Conservation (phyloP, 2,888 invertebrate species). For the Caenorhabditis uteleia region DNA sequence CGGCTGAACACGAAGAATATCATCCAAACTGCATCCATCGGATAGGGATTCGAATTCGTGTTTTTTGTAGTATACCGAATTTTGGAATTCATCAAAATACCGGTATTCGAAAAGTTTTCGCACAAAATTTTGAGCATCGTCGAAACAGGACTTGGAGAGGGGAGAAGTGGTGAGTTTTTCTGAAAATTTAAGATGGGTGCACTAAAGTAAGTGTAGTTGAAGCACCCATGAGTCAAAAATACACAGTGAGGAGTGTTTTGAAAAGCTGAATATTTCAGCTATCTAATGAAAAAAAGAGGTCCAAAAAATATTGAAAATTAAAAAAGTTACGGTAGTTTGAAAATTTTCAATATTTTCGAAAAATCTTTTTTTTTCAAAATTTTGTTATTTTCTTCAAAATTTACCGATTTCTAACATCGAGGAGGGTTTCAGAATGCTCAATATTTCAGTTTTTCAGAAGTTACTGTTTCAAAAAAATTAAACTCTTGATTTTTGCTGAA, state of each 20-base stretch:
- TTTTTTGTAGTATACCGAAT: conserved; percentile 86
- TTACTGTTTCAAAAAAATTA: too few species aligned
- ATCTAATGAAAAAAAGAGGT: background rate
- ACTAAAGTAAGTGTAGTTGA: background rate
- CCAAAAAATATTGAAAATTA: conserved; percentile 2
- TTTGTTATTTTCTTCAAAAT: too few species aligned
- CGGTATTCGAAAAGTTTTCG: conserved; percentile 69
- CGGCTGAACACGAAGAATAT: conserved; percentile 38
- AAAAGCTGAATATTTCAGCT: background rate
- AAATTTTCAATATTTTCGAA: too few species aligned
- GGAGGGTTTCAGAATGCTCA: too few species aligned
- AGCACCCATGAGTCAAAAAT: too few species aligned
- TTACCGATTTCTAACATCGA: too few species aligned
- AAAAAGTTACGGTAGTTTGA: too few species aligned
- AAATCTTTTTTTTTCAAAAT: too few species aligned
- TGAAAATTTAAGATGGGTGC: conserved; percentile 11
- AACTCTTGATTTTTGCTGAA: too few species aligned
- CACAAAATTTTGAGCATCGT: conserved; percentile 46
- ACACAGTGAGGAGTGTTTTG: too few species aligned
- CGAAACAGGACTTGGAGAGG: conserved; percentile 29
- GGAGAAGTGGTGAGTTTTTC: conserved; percentile 14
- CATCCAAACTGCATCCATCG: conserved; percentile 25
- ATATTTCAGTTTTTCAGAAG: too few species aligned
- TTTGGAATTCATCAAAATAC: conserved; percentile 81
- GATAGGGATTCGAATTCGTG: conserved; percentile 84